Conservation (phyloP, 2,797 vertebrate species). For the Diceros bicornis region DNA sequence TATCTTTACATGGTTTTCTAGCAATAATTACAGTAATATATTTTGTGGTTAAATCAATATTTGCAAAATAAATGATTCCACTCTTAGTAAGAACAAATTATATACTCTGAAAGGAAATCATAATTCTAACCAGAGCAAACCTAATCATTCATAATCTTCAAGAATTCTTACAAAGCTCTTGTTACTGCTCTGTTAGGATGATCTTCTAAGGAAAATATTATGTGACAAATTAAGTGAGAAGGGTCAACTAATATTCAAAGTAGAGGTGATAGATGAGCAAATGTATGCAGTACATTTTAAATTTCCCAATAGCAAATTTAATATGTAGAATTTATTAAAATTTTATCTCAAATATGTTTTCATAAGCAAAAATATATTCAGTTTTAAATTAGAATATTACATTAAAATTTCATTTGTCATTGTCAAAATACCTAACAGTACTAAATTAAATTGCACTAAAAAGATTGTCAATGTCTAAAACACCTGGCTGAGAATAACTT, state of each 20-base stretch:
- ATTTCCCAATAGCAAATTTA: background rate
- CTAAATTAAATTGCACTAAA: constrained; percentile 31
- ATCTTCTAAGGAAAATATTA: constrained; percentile 31
- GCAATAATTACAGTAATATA: background rate
- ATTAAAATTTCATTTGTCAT: constrained; percentile 43
- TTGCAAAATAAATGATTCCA: background rate
- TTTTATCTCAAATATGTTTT: background rate
- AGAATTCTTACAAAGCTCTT: background rate
- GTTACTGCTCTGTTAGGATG: background rate
- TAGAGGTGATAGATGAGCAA: background rate
- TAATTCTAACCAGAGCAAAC: constrained; percentile 30
- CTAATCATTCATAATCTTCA: background rate
- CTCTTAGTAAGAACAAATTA: background rate
- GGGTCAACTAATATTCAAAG: constrained; percentile 5
- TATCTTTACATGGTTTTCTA: constrained; percentile 10
- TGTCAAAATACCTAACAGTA: constrained; percentile 27
- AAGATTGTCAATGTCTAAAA: background rate
- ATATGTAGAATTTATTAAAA: background rate
- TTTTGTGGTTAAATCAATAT: background rate
- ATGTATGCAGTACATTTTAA: background rate
- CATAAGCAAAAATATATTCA: constrained; percentile 10
- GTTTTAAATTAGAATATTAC: constrained; percentile 49
- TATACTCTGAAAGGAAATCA: background rate
- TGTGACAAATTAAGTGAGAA: constrained; percentile 29
- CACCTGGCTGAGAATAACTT: background rate